Evolutionary conservation across 2,888 invertebrate genomes (phyloP).

Genomic region (Hypsopygia costalis): DNA sequence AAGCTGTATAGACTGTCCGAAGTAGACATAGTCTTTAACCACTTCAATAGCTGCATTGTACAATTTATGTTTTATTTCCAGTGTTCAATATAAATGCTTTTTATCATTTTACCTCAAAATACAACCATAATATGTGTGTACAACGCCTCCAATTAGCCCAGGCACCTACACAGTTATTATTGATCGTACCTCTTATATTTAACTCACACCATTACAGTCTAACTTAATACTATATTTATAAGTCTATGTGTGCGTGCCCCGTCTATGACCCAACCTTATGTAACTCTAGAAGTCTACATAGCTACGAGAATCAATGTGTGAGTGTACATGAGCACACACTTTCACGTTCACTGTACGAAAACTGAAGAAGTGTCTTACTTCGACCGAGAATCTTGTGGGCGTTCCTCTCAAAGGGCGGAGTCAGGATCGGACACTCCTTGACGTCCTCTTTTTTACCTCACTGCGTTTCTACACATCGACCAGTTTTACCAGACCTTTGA

Average conservation of each 20-base stretch:
- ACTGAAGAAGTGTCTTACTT: slow-evolving; percentile 65
- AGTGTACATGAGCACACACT: slow-evolving; percentile 26
- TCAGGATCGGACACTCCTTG: slow-evolving; percentile 73
- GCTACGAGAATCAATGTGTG: slow-evolving; percentile 5
- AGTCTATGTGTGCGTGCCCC: not conserved
- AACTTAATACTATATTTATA: not conserved
- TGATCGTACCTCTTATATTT: slow-evolving; percentile 26
- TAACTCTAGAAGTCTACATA: not conserved
- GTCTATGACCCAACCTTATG: not conserved
- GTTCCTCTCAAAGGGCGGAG: slow-evolving; percentile 64
- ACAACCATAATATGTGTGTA: too few relatives aligned
- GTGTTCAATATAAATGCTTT: too few relatives aligned
- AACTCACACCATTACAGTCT: slow-evolving; percentile 13
- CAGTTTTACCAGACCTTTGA: slow-evolving; percentile 49
- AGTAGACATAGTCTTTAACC: too few relatives aligned
- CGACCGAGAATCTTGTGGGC: slow-evolving; percentile 61
- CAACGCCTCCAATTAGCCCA: too few relatives aligned
- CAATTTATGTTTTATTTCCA: too few relatives aligned
- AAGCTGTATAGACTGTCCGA: too few relatives aligned
- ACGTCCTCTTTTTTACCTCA: slow-evolving; percentile 74
- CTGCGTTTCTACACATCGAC: slow-evolving; percentile 59
- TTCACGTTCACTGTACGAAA: slow-evolving; percentile 49
- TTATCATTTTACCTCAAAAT: too few relatives aligned
- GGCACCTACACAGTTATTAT: slow-evolving; percentile 19
- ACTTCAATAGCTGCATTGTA: too few relatives aligned